phyloP scores from a whole-genome alignment of 2,113 vertebrate species.

The Macrotis lagotis region DNA sequence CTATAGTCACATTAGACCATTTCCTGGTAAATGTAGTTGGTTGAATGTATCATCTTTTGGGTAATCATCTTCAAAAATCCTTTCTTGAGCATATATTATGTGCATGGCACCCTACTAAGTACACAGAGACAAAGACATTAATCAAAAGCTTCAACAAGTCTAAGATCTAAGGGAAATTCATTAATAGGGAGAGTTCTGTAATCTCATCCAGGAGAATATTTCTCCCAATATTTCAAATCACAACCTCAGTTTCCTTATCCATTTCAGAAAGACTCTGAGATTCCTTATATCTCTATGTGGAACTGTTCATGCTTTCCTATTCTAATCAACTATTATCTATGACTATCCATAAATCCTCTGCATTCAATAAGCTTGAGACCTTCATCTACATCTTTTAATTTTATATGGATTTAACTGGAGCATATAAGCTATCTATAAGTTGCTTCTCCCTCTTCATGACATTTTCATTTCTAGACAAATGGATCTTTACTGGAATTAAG shows the following conservation, averaged over 20 bases:
- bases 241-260: background rate
- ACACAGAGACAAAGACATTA: background rate
- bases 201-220: background rate
- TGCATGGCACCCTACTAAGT: background rate
- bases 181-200: background rate
- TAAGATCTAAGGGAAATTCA: background rate
- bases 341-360: too few species aligned
- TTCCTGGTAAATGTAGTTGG: constrained; percentile 30
- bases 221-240: background rate
- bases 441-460: too few species aligned
- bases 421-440: too few species aligned
- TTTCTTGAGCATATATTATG: background rate
- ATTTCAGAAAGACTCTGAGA: background rate
- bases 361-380: too few species aligned
- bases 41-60: background rate
- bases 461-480: too few species aligned
- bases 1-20: background rate
- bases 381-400: too few species aligned
- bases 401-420: too few species aligned
- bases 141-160: background rate
- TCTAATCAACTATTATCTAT: too few species aligned
- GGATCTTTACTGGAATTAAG: too few species aligned
- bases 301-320: too few species aligned
- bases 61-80: background rate
- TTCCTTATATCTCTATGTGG: background rate